Evolutionary conservation across 2,888 invertebrate species (phyloP), one percentile per base, ranked within the genome.

Genomic region (Microctonus hyperodae): DNA sequence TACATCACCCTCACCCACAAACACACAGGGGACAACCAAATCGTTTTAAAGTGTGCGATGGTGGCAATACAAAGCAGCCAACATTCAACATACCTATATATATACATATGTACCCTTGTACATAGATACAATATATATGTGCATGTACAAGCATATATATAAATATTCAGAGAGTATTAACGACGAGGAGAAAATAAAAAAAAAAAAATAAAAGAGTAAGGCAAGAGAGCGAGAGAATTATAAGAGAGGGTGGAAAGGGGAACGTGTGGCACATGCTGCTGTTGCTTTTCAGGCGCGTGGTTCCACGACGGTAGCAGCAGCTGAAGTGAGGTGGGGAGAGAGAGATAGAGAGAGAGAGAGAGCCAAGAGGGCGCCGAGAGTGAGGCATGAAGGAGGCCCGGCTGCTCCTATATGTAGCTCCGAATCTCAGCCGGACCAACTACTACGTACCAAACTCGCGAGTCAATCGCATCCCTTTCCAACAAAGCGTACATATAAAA

Each of bases 381-480:
- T 44, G 44, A 44, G 66, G 62, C 62, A 76, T 73, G 77, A 80
- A 79, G 80, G 81, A 81, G 78, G 78, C 75, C 78, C 76, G 79
- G 78, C 75, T 79, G 78, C 75, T 79, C 74, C 83, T 83, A 83
- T 83, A 83, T 83, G 83, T 83, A 83, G 83, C 80, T 77, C 81
- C 78, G 81, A 80, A 79, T 77, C 76, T 78, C 77, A 77, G 79
- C 74, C 79, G 78, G 78, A 77, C 78, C 79, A 79, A 82, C 80
- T 82, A 83, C 77, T 83, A 76, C 80, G 82, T 78, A 75, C 78
- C 77, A 79, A 78, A 77, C 76, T 76, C 73, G 76, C 79, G 75
- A 78, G 81, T 72, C 78, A 75, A 78, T 79, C 76, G 71, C 72
- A 70, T 70, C 65, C 33, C 61, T 61, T 31, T 64, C 13, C 22